Conservation (phyloP, 2,797 vertebrate species). For the Fratercula arctica region DNA sequence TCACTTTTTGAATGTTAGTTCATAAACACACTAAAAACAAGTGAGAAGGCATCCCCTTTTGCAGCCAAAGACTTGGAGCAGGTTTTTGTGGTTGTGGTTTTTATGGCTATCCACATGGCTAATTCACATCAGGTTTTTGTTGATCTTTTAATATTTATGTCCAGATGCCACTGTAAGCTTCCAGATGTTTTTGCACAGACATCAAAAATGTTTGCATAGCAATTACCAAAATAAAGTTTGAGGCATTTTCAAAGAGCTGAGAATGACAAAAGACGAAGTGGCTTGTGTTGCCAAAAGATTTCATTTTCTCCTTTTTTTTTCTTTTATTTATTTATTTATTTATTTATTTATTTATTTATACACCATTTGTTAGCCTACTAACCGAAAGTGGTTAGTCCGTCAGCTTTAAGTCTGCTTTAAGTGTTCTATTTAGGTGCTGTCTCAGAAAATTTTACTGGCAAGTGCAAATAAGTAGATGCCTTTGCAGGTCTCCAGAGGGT, state of each 20-base stretch:
- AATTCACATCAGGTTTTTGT: conserved; percentile 32
- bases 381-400: background rate
- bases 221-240: conserved; percentile 28
- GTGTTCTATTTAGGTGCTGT: background rate
- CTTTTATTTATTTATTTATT: background rate
- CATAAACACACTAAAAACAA: background rate
- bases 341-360: background rate
- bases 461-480: background rate
- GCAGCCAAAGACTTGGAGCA: background rate
- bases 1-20: background rate
- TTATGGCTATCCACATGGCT: conserved; percentile 19
- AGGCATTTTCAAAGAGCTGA: conserved; percentile 18
- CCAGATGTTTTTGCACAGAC: conserved; percentile 57
- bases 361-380: background rate
- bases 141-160: conserved; percentile 64
- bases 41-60: background rate
- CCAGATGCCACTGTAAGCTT: conserved; percentile 52
- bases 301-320: background rate
- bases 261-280: background rate
- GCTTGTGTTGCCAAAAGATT: background rate
- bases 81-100: conserved; percentile 23
- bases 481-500: background rate
- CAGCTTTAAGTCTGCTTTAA: background rate
- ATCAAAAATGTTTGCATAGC: conserved; percentile 46
- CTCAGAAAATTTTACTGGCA: background rate